Percentiles rank a stretch among this genome's conserved stretches.
phyloP scores from a whole-genome alignment of 2,797 vertebrate genomes.

The Sebastes hubbsi region DNA sequence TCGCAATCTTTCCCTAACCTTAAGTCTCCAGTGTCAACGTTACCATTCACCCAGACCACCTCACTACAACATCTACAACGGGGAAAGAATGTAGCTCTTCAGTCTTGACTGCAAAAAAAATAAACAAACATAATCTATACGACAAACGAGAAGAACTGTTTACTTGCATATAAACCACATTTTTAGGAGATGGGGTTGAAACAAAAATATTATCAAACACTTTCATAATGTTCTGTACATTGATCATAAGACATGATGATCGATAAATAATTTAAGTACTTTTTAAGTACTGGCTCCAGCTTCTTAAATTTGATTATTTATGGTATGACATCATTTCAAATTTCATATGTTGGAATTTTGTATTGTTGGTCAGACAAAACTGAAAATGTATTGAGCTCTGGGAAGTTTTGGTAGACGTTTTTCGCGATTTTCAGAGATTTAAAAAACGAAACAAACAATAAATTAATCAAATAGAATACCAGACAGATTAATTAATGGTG shows the following conservation, averaged over 20 bases:
- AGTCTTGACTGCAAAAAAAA: neutral
- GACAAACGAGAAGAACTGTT: neutral
- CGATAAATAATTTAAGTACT: neutral
- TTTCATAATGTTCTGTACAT: neutral
- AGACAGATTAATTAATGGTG: too few relatives aligned
- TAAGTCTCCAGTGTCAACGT: neutral
- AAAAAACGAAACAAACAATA: too few relatives aligned
- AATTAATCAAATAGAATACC: too few relatives aligned
- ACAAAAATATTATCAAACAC: neutral
- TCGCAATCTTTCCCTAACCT: neutral
- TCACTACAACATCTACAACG: neutral
- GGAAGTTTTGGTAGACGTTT: too few relatives aligned
- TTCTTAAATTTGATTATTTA: neutral
- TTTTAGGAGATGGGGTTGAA: fast-evolving
- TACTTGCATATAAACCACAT: neutral
- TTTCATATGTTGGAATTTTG: neutral
- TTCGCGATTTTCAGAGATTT: too few relatives aligned
- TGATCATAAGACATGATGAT: neutral
- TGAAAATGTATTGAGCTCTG: neutral
- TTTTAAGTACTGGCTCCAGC: too few relatives aligned
- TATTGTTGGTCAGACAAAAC: neutral
- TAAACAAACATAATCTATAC: too few relatives aligned
- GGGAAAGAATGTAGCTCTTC: neutral
- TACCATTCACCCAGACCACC: neutral
- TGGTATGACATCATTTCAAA: neutral